Evolutionary conservation across 2,113 vertebrate species (phyloP).

Genomic region (Apteryx owenii): DNA sequence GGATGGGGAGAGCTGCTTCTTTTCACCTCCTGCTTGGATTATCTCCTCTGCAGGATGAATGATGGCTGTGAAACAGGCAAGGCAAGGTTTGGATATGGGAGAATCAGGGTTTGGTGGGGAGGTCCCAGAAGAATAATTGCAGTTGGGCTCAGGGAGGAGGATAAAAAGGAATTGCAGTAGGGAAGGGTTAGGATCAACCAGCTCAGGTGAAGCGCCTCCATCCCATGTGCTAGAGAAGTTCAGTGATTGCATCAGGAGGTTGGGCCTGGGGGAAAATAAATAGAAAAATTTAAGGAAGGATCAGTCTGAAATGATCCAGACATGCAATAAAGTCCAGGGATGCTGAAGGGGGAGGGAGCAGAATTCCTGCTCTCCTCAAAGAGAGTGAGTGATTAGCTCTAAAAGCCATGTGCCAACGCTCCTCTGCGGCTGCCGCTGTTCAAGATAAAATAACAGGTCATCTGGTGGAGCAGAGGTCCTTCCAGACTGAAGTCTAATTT

Average conservation of each 20-base stretch:
- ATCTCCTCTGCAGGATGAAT: background rate
- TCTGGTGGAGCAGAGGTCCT: slow-evolving; percentile 31
- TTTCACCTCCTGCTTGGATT: background rate
- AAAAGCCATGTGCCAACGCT: slow-evolving; percentile 50
- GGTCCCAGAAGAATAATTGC: background rate
- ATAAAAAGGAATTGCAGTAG: background rate
- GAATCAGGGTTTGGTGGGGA: background rate
- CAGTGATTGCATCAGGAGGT: background rate
- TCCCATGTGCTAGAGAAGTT: background rate
- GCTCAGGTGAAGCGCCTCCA: background rate
- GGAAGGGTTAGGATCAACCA: background rate
- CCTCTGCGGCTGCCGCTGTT: slow-evolving; percentile 2
- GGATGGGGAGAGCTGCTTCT: background rate
- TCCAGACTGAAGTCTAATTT: slow-evolving; percentile 50
- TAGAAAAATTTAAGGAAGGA: background rate
- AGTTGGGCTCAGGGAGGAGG: background rate
- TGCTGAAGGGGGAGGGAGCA: slow-evolving; percentile 16
- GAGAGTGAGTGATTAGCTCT: slow-evolving; percentile 50
- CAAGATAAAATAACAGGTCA: slow-evolving; percentile 62
- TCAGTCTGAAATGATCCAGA: slow-evolving; percentile 62
- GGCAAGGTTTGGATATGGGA: background rate
- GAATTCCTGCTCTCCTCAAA: slow-evolving; percentile 54
- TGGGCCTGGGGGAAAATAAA: background rate
- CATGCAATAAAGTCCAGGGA: slow-evolving; percentile 42
- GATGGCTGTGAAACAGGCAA: background rate